phyloP scores from a whole-genome alignment of 1,140 invertebrate species.

The Lutraria rhynchaena region DNA sequence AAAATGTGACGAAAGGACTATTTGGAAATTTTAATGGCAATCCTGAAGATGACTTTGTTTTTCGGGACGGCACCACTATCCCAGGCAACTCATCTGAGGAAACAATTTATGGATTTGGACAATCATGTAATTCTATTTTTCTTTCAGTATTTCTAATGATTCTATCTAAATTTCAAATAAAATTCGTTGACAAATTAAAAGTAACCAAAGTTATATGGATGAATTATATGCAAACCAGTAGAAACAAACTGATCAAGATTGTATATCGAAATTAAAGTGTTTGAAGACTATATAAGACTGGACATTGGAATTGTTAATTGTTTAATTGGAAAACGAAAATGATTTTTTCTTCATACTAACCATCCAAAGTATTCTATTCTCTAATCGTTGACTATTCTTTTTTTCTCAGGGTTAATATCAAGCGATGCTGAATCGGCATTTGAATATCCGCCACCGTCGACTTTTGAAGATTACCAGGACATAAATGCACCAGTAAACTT shows the following conservation, averaged over 20 bases:
- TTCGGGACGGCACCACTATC: conserved; percentile 53
- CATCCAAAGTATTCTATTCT: too few species aligned
- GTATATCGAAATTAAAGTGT: too few species aligned
- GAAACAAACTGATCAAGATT: too few species aligned
- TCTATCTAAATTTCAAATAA: too few species aligned
- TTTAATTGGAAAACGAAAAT: too few species aligned
- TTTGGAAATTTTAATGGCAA: conserved; percentile 59
- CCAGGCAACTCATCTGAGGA: background rate
- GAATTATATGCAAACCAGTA: too few species aligned
- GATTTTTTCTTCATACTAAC: too few species aligned
- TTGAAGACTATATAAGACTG: too few species aligned
- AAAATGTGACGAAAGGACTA: conserved; percentile 27
- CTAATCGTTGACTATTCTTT: background rate
- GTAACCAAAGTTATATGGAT: too few species aligned
- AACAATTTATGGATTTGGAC: conserved; percentile 48
- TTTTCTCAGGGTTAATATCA: background rate
- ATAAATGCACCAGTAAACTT: background rate
- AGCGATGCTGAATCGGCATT: background rate
- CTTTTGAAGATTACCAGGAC: background rate
- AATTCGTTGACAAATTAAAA: too few species aligned
- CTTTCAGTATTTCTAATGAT: too few species aligned
- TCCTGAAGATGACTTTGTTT: conserved; percentile 51
- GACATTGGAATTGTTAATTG: too few species aligned
- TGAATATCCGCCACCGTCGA: background rate
- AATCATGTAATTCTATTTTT: conserved; percentile 45